These are phyloP conservation scores for Cydia fagiglandana DNA, from an alignment of 1,140 invertebrate genomes.

Conservation along the genomic window DNA sequence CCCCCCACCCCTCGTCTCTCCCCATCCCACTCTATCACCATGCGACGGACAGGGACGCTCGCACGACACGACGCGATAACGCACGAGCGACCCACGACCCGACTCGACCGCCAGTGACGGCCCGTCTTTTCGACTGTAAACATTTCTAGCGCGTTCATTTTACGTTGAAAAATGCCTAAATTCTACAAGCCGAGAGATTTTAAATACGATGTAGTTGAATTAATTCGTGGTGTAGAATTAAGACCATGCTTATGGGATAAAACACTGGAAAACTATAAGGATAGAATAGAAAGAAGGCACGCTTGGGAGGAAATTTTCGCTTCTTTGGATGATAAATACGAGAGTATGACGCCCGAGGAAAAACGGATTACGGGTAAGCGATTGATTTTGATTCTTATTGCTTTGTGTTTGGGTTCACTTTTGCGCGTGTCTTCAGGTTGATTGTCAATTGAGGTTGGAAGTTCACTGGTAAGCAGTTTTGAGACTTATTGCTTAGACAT, in stretches of 20 bases:
- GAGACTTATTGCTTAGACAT: background rate
- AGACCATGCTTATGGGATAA: conserved; percentile 70
- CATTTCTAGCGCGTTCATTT: conserved; percentile 32
- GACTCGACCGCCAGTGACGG: conserved; percentile 43
- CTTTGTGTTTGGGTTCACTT: background rate
- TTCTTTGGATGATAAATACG: conserved; percentile 57
- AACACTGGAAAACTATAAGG: conserved; percentile 64
- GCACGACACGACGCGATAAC: conserved; percentile 21
- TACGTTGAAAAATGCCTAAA: conserved; percentile 41
- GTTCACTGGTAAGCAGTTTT: conserved; percentile 46
- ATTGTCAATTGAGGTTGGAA: background rate
- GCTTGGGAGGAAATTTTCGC: conserved; percentile 70
- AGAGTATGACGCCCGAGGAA: conserved; percentile 57
- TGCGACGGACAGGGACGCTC: background rate
- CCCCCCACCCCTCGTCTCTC: background rate
- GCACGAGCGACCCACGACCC: conserved; percentile 3
- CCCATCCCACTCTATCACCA: background rate
- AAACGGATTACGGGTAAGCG: conserved; percentile 55
- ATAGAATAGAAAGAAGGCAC: conserved; percentile 55
- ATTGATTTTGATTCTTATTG: conserved; percentile 34
- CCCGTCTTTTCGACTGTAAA: conserved; percentile 17
- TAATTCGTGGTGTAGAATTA: conserved; percentile 57
- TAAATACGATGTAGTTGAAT: conserved; percentile 63
- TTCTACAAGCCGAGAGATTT: conserved; percentile 46
- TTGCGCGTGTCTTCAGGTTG: background rate